These are phyloP conservation scores for Drosophila sp. DNA, from an alignment of 1,140 invertebrate species.

Conservation along the genomic window DNA sequence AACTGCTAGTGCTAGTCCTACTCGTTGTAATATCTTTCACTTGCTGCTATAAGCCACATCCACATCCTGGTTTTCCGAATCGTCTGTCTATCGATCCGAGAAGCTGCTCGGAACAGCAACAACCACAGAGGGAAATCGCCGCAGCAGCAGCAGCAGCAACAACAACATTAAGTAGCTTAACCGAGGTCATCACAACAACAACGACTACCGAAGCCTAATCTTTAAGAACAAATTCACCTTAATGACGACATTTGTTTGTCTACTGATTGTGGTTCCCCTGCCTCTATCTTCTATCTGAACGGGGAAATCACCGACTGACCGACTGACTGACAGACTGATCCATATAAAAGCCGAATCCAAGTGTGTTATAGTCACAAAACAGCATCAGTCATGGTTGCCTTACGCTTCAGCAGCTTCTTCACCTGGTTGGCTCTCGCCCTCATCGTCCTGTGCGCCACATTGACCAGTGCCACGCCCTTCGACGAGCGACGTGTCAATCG, in stretches of 20 bases:
- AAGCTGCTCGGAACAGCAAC: constrained; percentile 33
- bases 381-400: constrained; percentile 43
- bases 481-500: constrained; percentile 44
- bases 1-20: constrained; percentile 26
- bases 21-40: background rate
- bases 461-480: constrained; percentile 52
- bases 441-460: constrained; percentile 33
- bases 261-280: constrained; percentile 38
- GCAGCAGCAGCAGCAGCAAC: background rate
- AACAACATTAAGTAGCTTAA: constrained; percentile 14
- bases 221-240: background rate
- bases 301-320: constrained; percentile 39
- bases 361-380: constrained; percentile 7
- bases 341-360: constrained; percentile 50
- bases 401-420: constrained; percentile 39
- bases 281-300: background rate
- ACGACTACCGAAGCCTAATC: constrained; percentile 9
- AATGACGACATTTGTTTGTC: background rate
- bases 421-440: constrained; percentile 53
- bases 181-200: constrained; percentile 31
- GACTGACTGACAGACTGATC: background rate
- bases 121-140: background rate
- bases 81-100: constrained; percentile 56
- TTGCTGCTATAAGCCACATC: constrained; percentile 24
- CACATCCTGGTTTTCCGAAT: constrained; percentile 59